A percentile compares a stretch with the other conserved stretches of the same genome.
Conservation (phyloP, 2,888 invertebrate species). For the Thera britannica region DNA sequence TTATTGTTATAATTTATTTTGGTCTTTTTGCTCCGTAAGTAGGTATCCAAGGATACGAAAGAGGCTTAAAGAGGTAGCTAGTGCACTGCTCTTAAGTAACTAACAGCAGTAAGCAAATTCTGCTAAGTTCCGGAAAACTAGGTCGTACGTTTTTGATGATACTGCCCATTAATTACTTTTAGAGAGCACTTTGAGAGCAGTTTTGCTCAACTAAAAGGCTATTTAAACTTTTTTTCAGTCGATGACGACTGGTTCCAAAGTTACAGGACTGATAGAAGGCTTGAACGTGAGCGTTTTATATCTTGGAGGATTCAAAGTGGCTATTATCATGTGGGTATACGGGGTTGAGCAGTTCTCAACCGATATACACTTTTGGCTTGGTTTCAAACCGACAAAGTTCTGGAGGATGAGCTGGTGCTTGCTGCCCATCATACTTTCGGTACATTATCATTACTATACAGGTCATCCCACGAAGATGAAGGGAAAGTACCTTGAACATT, state of each 20-base stretch:
- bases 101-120: slow-evolving; percentile 12
- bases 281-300: slow-evolving; percentile 54
- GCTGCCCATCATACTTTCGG: slow-evolving; percentile 56
- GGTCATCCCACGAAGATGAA: no score
- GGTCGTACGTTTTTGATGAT: slow-evolving; percentile 25
- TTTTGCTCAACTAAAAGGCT: slow-evolving; percentile 12
- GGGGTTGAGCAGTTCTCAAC: slow-evolving; percentile 64
- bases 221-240: slow-evolving; percentile 46
- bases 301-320: slow-evolving; percentile 60
- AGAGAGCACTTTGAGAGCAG: slow-evolving; percentile 13
- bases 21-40: background rate
- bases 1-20: no score
- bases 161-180: slow-evolving; percentile 20
- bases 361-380: slow-evolving; percentile 72
- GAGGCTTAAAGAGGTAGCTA: background rate
- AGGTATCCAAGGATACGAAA: slow-evolving; percentile 2
- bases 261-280: slow-evolving; percentile 48
- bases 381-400: slow-evolving; percentile 68
- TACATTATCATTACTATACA: background rate
- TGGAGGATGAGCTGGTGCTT: slow-evolving; percentile 64
- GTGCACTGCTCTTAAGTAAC: slow-evolving; percentile 1
- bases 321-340: slow-evolving; percentile 70
- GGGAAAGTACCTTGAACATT: no score
- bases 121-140: slow-evolving; percentile 15
- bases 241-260: slow-evolving; percentile 34